Base-by-base conservation (phyloP, 2,113 vertebrate genomes). In the Ptychochromis oligacanthus region DNA sequence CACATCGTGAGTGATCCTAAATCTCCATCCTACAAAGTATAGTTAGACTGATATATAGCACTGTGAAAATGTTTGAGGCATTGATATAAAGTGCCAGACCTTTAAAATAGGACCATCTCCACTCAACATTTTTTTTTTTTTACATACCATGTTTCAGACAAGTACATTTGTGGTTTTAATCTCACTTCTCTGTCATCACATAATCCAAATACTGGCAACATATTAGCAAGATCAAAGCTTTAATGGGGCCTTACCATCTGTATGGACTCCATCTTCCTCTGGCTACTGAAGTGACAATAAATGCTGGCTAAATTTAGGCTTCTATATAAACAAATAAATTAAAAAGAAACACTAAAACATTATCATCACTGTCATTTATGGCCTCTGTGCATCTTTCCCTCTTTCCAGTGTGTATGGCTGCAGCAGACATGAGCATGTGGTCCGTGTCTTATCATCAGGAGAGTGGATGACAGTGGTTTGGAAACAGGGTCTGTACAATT, bases 401-500 rank as follows among this genome's bases (percentile, higher is more conserved):
- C 55, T 85, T 14, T 49, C 46, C 81, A 98, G 98, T 70, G 93
- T 97, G 79, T 97, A 97, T 0, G 97, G 97, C 81, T 99, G 98
- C 95, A 99, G 96, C 83, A 94, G 96, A 26, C 96, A 96, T 74
- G 97, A 99, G 86, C 96, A 92, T 0, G 49, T 96, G 6, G 93
- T 97, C 57, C 95, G 95, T 72, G 92, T 99, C 17, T 85, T 99
- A 85, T 97, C 97, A 0, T 99, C 98, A 0, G 96, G 96, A 2
- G 93, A 96, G 1, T 90, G 96, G 94, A 98, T 99, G 97, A 96
- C 97, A 0, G 91, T 99, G 79, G 93, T 99, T 76, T 99, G 98
- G 97, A 98, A 97, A 91, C 97, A 97, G 93, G 97, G 96, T n/a
- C 92, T 96, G 79, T 97, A 98, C 93, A 98, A 95, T 92, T 96